Evolutionary conservation across 1,140 invertebrate species (phyloP).

Genomic region (Trichonephila inaurata): DNA sequence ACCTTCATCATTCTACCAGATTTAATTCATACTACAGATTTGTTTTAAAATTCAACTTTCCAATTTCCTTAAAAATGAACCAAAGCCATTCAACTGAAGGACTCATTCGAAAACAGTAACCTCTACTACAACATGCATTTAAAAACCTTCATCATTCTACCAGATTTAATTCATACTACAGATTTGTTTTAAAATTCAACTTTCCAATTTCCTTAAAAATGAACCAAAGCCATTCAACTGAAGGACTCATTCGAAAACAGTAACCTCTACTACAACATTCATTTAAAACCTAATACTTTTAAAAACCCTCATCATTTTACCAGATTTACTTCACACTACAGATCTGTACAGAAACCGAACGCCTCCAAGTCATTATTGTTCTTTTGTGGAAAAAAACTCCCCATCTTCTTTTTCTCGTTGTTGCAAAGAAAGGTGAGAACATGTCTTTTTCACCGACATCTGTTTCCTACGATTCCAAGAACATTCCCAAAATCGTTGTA

Average conservation of each 20-base stretch:
- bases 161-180: too few relatives aligned
- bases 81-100: too few relatives aligned
- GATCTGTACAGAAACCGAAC: not conserved
- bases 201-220: too few relatives aligned
- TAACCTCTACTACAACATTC: not conserved
- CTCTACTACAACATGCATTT: too few relatives aligned
- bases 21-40: too few relatives aligned
- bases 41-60: too few relatives aligned
- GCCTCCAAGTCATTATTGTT: not conserved
- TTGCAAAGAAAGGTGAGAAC: conserved; percentile 49
- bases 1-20: too few relatives aligned
- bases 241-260: not conserved
- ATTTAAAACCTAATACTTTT: not conserved
- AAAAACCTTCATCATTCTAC: too few relatives aligned
- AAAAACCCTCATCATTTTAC: not conserved
- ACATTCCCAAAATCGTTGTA: not conserved
- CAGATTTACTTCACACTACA: not conserved
- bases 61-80: too few relatives aligned
- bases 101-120: too few relatives aligned
- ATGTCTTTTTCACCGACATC: conserved; percentile 13
- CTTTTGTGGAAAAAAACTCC: not conserved
- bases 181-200: too few relatives aligned
- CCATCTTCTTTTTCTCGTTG: not conserved
- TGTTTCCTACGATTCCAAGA: conserved; percentile 11
- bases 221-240: too few relatives aligned